These are phyloP conservation scores for Porites lutea DNA, from an alignment of 64 coral and sea anemone species.

Conservation along the genomic window DNA sequence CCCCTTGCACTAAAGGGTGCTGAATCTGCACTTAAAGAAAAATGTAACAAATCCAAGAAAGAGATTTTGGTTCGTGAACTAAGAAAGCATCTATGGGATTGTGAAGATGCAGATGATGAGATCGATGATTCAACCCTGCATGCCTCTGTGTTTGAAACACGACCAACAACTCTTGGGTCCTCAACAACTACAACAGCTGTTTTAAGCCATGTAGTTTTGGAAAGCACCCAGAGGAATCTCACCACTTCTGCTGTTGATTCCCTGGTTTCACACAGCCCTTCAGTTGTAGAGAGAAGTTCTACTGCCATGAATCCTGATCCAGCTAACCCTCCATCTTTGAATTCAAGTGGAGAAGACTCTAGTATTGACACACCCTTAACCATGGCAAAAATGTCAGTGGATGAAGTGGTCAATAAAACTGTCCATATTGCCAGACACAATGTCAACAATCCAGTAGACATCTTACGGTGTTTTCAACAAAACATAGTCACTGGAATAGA, in stretches of 20 bases:
- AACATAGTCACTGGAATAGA: constrained; percentile 3
- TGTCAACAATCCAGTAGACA: background rate
- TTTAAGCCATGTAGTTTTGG: too few species aligned
- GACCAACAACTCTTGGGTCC: too few species aligned
- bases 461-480: constrained; percentile 10
- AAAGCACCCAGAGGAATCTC: too few species aligned
- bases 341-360: background rate
- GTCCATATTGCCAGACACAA: background rate
- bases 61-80: constrained; percentile 49
- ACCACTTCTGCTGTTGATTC: too few species aligned
- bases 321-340: too few species aligned
- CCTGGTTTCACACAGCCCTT: too few species aligned
- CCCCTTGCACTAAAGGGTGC: background rate
- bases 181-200: too few species aligned
- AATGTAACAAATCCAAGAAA: constrained; percentile 53
- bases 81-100: constrained; percentile 61
- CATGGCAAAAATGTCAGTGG: background rate
- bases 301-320: too few species aligned
- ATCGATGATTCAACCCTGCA: too few species aligned
- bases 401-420: background rate
- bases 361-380: background rate
- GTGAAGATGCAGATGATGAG: background rate
- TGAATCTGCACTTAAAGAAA: constrained; percentile 15
- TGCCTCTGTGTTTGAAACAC: too few species aligned
- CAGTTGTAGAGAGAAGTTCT: too few species aligned